Percentiles rank a stretch among this genome's conserved stretches.
Conservation (phyloP, 2,888 invertebrate genomes). For the Flexamia atlantica region DNA sequence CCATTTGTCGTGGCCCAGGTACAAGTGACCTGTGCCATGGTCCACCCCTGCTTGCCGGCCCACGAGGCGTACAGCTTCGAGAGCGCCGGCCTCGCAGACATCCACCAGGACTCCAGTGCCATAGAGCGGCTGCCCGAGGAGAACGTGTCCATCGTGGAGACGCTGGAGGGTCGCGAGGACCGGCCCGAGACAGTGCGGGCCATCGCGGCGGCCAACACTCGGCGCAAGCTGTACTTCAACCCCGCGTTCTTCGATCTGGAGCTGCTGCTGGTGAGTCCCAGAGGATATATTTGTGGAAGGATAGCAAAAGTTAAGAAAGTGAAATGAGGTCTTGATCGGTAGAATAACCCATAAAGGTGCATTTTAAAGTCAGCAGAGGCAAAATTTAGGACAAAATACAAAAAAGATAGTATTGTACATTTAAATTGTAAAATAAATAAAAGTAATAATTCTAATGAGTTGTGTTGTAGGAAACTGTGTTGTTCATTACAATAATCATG, state of each 20-base stretch:
- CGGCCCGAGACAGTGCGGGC: conserved; percentile 80
- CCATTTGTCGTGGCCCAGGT: no score
- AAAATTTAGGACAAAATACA: no score
- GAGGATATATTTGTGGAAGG: no score
- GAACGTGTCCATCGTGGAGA: conserved; percentile 91
- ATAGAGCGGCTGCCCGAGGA: conserved; percentile 89
- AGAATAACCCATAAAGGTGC: no score
- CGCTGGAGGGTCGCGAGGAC: conserved; percentile 82
- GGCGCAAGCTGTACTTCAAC: conserved; percentile 91
- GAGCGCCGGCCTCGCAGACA: conserved; percentile 66
- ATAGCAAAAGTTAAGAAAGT: no score
- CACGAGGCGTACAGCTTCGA: conserved; percentile 68
- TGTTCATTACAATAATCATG: no score
- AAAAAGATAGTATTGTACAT: no score
- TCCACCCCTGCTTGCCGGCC: conserved; percentile 80
- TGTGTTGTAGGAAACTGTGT: no score
- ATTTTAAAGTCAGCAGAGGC: no score
- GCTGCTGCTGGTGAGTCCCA: conserved; percentile 81
- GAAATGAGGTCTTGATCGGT: no score
- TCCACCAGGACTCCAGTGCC: conserved; percentile 78
- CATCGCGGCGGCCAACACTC: conserved; percentile 79
- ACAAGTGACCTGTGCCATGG: conserved; percentile 83
- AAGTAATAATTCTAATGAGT: no score
- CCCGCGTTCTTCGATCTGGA: conserved; percentile 95
- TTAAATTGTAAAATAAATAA: no score